Percentiles rank a stretch among this genome's conserved stretches.
These are phyloP conservation scores for Alca torda DNA, from an alignment of 2,797 vertebrate species.

Conservation along the genomic window DNA sequence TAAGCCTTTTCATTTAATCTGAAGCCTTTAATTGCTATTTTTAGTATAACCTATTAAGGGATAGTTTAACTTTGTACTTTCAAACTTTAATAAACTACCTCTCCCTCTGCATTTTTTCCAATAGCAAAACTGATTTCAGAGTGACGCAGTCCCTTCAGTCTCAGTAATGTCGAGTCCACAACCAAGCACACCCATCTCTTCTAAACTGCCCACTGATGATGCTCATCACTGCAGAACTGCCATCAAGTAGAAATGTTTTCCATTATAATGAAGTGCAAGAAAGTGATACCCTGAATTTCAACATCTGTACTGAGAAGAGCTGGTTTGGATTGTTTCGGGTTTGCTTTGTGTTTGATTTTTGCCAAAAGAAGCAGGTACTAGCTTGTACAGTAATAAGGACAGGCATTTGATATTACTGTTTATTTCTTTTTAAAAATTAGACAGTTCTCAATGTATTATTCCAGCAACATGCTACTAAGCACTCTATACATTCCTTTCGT, in stretches of 20 bases:
- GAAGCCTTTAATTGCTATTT: background rate
- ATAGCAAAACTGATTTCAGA: background rate
- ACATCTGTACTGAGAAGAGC: background rate
- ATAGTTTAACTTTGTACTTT: background rate
- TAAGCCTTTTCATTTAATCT: background rate
- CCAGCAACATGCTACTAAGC: slow-evolving; percentile 48
- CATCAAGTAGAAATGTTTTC: background rate
- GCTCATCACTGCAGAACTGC: background rate
- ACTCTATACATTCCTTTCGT: slow-evolving; percentile 38
- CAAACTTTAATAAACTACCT: background rate
- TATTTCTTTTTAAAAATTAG: slow-evolving; percentile 63
- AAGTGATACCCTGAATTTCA: background rate
- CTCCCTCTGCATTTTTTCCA: background rate
- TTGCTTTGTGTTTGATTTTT: background rate
- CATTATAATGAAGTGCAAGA: background rate
- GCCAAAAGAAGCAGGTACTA: background rate
- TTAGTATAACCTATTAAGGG: background rate
- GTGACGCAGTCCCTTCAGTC: background rate
- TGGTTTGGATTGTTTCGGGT: background rate
- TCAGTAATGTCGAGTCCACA: background rate
- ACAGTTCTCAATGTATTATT: slow-evolving; percentile 36
- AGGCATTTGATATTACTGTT: slow-evolving; percentile 51
- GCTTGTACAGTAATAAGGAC: background rate
- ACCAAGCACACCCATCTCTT: background rate
- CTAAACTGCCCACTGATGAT: background rate